phyloP scores from a whole-genome alignment of 23 tunicate species.

The Phallusia fumigata region DNA sequence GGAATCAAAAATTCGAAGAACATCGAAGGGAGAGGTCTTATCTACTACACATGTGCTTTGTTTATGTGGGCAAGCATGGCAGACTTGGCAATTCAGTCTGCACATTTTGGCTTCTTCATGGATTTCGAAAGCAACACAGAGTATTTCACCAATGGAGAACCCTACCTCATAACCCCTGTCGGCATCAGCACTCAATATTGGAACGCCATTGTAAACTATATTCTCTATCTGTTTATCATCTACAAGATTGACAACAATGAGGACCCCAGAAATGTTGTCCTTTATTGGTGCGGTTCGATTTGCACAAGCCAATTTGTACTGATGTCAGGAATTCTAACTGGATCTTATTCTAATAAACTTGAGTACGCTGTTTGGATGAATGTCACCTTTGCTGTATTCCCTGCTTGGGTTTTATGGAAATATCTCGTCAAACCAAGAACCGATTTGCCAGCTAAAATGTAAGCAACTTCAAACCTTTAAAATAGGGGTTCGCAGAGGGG shows the following conservation, averaged over 20 bases:
- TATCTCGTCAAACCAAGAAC: slow-evolving; percentile 33
- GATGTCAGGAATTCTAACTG: slow-evolving; percentile 41
- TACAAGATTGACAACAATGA: slow-evolving; percentile 57
- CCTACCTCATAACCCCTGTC: slow-evolving; percentile 44
- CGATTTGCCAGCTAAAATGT: neutral
- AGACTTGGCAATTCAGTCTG: slow-evolving; percentile 36
- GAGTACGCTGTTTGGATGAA: slow-evolving; percentile 44
- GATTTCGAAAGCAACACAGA: slow-evolving; percentile 21
- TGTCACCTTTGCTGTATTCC: slow-evolving; percentile 36
- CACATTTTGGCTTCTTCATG: slow-evolving; percentile 21
- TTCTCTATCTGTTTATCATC: slow-evolving; percentile 44
- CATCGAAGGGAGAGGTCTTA: slow-evolving; percentile 32
- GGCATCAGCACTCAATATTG: slow-evolving; percentile 48
- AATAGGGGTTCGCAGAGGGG: neutral
- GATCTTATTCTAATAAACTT: slow-evolving; percentile 36
- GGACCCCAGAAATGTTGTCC: slow-evolving; percentile 33
- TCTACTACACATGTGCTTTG: slow-evolving; percentile 73
- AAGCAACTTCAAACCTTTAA: neutral
- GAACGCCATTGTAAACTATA: slow-evolving; percentile 55
- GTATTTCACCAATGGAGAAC: slow-evolving; percentile 59
- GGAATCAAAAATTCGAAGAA: neutral
- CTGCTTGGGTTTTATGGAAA: slow-evolving; percentile 49
- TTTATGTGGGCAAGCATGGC: slow-evolving; percentile 71
- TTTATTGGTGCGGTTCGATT: slow-evolving; percentile 72
- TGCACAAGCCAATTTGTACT: slow-evolving; percentile 47